Percentiles rank a stretch among this genome's conserved stretches.
Evolutionary conservation across 2,888 invertebrate genomes (phyloP).

Genomic region (Apodemia zela): DNA sequence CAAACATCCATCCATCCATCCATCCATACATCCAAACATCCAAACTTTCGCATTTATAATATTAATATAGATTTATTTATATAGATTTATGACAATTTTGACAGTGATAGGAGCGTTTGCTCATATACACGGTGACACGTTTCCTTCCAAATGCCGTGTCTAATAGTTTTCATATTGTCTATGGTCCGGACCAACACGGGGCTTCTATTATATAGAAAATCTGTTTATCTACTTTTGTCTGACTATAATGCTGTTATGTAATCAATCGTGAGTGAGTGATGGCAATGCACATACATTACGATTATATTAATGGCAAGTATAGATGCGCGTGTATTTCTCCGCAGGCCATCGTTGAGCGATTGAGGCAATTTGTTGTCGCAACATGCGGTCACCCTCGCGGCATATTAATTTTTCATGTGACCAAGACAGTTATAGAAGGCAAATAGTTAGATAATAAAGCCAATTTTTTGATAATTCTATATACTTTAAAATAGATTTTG

Average conservation of each 20-base stretch:
- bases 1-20: no score
- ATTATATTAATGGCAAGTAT: conserved; percentile 26
- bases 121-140: no score
- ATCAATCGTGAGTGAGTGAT: conserved; percentile 20
- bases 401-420: conserved; percentile 73
- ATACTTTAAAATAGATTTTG: conserved; percentile 44
- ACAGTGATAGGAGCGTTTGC: no score
- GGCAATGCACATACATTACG: conserved; percentile 14
- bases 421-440: conserved; percentile 65
- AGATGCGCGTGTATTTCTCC: conserved; percentile 24
- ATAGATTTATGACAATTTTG: no score
- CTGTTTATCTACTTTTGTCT: background rate
- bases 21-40: no score
- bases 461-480: conserved; percentile 75
- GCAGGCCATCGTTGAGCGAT: conserved; percentile 50
- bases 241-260: conserved; percentile 37
- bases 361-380: conserved; percentile 62
- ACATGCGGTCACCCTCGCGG: conserved; percentile 48
- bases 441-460: conserved; percentile 73
- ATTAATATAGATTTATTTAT: no score
- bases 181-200: no score
- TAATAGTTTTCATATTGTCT: no score
- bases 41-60: no score
- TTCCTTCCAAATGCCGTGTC: no score
- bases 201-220: background rate